Evolutionary conservation across 2,888 invertebrate species (phyloP), one percentile per base, ranked within the genome.

Genomic region (Drosophila aldrichi): DNA sequence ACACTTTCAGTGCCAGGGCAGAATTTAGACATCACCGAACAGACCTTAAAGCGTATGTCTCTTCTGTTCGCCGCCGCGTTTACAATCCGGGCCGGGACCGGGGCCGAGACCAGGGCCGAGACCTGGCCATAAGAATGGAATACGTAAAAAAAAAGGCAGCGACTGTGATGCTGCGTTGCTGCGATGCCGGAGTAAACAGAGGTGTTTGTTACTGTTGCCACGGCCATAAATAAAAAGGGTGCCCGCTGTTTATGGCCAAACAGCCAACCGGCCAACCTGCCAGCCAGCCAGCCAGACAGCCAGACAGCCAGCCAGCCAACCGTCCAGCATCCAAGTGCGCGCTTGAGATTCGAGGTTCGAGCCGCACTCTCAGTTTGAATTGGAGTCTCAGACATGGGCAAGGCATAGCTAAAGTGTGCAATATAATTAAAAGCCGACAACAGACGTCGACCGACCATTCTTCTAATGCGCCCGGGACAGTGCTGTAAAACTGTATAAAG

Each of bases 361-460:
- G 25, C 25, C 22, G 22, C 36, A 52, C 20, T 75, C 61, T 25
- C 75, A 66, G 52, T 59, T 44, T 59, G 65, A 74, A 32, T 69
- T 51, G 66, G 64, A 74, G n/a, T 73, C 63, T 46, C 57, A 57
- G 70, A 38, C 57, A 58, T 63, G 70, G 76, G 69, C 64, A 69
- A 66, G 79, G 83, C 88, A 88, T 88, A 81, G 82, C 90, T 88
- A 91, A 90, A 90, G 91, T 86, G 91, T 92, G 91, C 90, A 91
- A 91, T 91, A 91, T 91, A 91, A 81, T 91, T 90, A 86, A 91
- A 91, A 90, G 91, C 91, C 92, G 91, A 90, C 91, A 91, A 87
- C 79, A 88, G 85, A 81, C 83, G 81, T 75, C 72, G 71, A 12
- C 38, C 77, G 74, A 72, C 62, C 74, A 76, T 81, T 87, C 90